These are phyloP conservation scores for Oophaga sylvatica DNA, from an alignment of 2,797 vertebrate genomes.

Conservation along the genomic window DNA sequence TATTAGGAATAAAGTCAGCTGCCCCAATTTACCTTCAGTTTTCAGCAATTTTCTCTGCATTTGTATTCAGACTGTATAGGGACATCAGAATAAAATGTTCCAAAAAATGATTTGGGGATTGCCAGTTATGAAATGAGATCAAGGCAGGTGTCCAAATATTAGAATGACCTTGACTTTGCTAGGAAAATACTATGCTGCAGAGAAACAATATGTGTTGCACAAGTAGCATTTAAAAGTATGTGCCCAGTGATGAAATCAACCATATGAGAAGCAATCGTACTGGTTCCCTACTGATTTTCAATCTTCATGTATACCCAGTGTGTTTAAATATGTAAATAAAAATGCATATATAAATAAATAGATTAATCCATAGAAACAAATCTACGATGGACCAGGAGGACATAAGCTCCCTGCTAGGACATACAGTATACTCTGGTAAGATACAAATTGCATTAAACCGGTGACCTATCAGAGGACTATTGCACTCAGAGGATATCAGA, in stretches of 20 bases:
- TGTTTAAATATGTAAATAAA: neutral
- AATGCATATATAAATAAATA: too few species aligned
- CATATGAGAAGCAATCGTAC: neutral
- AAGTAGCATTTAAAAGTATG: neutral
- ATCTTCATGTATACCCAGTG: neutral
- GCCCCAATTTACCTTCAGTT: conserved; percentile 32
- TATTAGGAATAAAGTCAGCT: conserved; percentile 29
- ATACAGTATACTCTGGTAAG: too few species aligned
- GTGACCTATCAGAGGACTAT: too few species aligned
- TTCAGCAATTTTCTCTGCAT: conserved; percentile 33
- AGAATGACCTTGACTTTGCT: conserved; percentile 52
- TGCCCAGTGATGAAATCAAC: neutral
- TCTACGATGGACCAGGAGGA: too few species aligned
- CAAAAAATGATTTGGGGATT: conserved; percentile 48
- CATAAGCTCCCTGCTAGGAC: too few species aligned
- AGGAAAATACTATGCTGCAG: conserved; percentile 25
- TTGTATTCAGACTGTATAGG: conserved; percentile 23
- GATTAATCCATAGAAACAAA: too few species aligned
- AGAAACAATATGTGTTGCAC: conserved; percentile 17
- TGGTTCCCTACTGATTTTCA: neutral
- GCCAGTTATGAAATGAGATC: conserved; percentile 56
- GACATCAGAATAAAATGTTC: conserved; percentile 42
- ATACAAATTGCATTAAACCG: too few species aligned
- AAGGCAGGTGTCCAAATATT: conserved; percentile 53
- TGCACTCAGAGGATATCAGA: too few species aligned